Conservation (phyloP, 2,888 invertebrate species). For the Latrodectus hesperus region DNA sequence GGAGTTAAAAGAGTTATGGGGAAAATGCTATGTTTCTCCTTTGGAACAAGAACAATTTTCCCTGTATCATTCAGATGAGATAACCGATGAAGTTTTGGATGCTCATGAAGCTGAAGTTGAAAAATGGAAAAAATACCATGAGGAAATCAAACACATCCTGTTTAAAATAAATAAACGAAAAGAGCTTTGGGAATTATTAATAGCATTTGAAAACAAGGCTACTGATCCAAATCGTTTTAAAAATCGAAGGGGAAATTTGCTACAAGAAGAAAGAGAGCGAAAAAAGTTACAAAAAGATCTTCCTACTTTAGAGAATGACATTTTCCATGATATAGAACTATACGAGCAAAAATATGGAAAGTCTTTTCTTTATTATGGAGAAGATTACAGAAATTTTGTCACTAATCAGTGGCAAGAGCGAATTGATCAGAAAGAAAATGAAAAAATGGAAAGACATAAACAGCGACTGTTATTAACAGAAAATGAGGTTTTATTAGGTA, state of each 20-base stretch:
- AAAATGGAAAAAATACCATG: slow-evolving; percentile 77
- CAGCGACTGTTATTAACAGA: slow-evolving; percentile 4
- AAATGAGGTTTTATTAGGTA: slow-evolving; percentile 1
- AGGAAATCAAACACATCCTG: slow-evolving; percentile 74
- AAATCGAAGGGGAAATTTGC: slow-evolving; percentile 89
- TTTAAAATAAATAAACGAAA: slow-evolving; percentile 81
- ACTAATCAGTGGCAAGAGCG: slow-evolving; percentile 50
- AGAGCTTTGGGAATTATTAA: slow-evolving; percentile 84
- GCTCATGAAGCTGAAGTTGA: slow-evolving; percentile 86
- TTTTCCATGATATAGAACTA: slow-evolving; percentile 39
- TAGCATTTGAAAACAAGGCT: slow-evolving; percentile 84
- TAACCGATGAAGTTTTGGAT: slow-evolving; percentile 86
- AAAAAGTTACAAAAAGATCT: slow-evolving; percentile 83
- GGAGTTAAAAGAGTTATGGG: slow-evolving; percentile 85
- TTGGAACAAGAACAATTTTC: not conserved
- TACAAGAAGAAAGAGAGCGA: slow-evolving; percentile 90
- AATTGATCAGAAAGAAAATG: slow-evolving; percentile 57
- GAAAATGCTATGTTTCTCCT: slow-evolving; percentile 81
- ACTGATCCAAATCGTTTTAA: slow-evolving; percentile 88
- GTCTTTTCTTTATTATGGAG: slow-evolving; percentile 39
- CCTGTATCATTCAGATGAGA: slow-evolving; percentile 77
- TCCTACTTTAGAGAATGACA: slow-evolving; percentile 75
- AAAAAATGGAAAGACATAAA: slow-evolving; percentile 40
- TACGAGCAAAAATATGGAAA: slow-evolving; percentile 38
- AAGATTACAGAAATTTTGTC: slow-evolving; percentile 35